phyloP scores from a whole-genome alignment of 1,140 invertebrate genomes.

The Parapsyche elsis region DNA sequence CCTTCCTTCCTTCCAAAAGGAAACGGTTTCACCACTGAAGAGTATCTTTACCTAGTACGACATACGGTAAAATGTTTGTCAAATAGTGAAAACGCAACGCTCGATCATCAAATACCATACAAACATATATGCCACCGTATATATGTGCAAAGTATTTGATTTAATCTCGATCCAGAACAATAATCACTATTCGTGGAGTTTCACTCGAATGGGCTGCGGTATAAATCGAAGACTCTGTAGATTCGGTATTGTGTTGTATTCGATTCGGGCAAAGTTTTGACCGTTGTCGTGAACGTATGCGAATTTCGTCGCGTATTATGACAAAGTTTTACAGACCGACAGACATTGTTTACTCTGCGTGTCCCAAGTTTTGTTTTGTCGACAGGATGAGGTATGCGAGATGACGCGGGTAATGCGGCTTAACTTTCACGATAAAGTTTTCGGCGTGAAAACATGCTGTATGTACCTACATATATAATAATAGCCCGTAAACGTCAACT shows the following conservation, averaged over 20 bases:
- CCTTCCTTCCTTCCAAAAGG: no score
- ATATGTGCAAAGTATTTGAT: no score
- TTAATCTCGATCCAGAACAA: no score
- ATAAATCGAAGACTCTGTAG: not conserved
- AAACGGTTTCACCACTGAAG: no score
- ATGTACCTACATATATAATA: not conserved
- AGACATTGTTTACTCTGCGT: slow-evolving; percentile 39
- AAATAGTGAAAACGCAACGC: no score
- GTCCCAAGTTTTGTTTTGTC: slow-evolving; percentile 21
- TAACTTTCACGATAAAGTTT: no score
- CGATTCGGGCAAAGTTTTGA: not conserved
- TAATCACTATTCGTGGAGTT: not conserved
- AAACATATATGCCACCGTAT: no score
- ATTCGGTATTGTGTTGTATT: not conserved
- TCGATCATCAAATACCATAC: no score
- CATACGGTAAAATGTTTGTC: no score
- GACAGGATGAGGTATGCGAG: not conserved
- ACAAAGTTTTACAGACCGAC: slow-evolving; percentile 34
- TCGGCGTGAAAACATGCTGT: not conserved
- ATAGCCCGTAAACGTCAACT: no score
- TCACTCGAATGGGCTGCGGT: not conserved
- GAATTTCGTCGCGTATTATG: slow-evolving; percentile 35
- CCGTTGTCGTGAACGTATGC: slow-evolving; percentile 17
- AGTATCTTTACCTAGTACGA: no score
- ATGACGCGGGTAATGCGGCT: no score